Evolutionary conservation across 35 echinoderm and acorn worm genomes (phyloP).

Genomic region (Acanthaster planci): DNA sequence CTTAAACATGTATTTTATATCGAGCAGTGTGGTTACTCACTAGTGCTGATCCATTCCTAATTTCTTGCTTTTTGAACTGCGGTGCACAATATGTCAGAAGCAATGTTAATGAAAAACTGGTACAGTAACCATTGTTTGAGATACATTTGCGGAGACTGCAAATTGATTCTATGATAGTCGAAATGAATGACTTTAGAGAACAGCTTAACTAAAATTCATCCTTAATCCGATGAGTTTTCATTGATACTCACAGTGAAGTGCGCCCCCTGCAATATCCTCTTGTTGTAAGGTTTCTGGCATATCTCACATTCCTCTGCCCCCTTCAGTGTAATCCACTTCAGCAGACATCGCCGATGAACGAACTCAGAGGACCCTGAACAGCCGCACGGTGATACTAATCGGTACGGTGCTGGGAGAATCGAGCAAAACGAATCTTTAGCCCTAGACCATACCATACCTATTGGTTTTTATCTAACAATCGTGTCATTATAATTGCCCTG

Average conservation of each 20-base stretch:
- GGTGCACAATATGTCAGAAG: too few species aligned
- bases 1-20: too few species aligned
- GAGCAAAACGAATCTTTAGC: not conserved
- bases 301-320: slow-evolving; percentile 70
- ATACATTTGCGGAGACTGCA: too few species aligned
- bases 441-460: not conserved
- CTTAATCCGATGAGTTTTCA: too few species aligned
- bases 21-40: too few species aligned
- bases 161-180: too few species aligned
- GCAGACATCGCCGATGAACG: slow-evolving; percentile 75
- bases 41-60: too few species aligned
- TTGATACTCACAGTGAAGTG: slow-evolving; percentile 31
- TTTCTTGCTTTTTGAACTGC: too few species aligned
- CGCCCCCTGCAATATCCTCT: slow-evolving; percentile 22
- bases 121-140: too few species aligned
- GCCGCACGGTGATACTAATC: slow-evolving; percentile 69
- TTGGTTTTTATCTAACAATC: not conserved
- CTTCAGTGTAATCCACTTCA: slow-evolving; percentile 79
- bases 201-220: too few species aligned
- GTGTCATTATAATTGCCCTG: not conserved
- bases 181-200: too few species aligned
- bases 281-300: slow-evolving; percentile 67
- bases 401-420: slow-evolving; percentile 40
- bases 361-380: slow-evolving; percentile 73
- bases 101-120: too few species aligned